Base-by-base conservation (phyloP, 2,797 vertebrate genomes). In the Echeneis naucrates region DNA sequence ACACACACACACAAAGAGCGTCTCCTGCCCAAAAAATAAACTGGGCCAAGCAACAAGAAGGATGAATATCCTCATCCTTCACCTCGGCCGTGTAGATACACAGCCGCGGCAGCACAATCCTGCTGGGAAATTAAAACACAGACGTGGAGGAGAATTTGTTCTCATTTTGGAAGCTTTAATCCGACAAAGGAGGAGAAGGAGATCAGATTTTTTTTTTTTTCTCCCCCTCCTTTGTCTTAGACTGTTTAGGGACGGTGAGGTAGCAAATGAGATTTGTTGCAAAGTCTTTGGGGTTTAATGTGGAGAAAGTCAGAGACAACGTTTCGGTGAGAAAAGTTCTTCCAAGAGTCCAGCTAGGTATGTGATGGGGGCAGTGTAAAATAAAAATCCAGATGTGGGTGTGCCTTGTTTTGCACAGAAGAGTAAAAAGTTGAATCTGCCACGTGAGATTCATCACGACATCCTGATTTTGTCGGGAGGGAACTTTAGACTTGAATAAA, bases 41-140 rank as follows among this genome's bases (percentile, higher is more conserved):
- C 45, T 79, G 77, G 85, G 82, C 77, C 81, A 71, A 75, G 80
- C 69, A 78, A 76, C 59, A 61, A 24, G 24, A 48, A 85, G 80
- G 42, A 54, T 68, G 73, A 86, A 75, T 69, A 51, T 81, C 72
- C 83, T 80, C 84, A 81, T 90, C 82, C 81, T 80, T 91, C 87
- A 90, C 82, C 85, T 85, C 60, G 38, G 59, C 80, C 40, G 54
- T 2, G 80, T 73, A 42, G 75, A 85, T 57, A 75, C 77, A 71
- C 82, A 84, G 71, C 72, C 26, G 33, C 67, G 19, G 75, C 80
- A 40, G 62, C 58, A 23, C 72, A 80, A 88, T 69, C 64, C 89
- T 89, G 84, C 88, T 68, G 89, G 91, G 91, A 90, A 92, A 92
- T 90, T 89, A 92, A 89, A 91, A 77, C 16, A 17, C 48, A 77